phyloP scores from a whole-genome alignment of 2,797 vertebrate species.

The Phoeniculus purpureus region DNA sequence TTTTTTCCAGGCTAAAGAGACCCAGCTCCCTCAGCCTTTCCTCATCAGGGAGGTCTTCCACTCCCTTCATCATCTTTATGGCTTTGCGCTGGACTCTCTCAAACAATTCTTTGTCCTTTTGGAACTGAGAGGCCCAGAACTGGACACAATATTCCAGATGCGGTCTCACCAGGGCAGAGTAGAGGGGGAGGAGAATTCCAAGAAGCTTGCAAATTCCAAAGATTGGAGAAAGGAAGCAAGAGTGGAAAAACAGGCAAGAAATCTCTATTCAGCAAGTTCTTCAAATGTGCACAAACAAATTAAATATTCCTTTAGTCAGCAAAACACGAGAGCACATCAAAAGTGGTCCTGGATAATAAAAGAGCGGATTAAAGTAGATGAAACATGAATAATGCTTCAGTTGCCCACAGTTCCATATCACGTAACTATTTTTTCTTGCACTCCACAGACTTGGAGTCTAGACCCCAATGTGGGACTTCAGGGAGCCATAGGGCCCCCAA shows the following conservation, averaged over 20 bases:
- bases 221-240: background rate
- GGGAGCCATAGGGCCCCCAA: rapidly evolving
- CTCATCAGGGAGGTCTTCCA: no score
- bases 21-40: no score
- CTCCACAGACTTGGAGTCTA: background rate
- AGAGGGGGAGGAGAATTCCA: no score
- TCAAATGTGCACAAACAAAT: background rate
- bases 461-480: background rate
- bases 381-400: background rate
- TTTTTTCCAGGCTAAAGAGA: no score
- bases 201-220: background rate
- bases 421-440: background rate
- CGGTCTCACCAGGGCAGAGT: no score
- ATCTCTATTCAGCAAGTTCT: background rate
- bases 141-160: no score
- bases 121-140: no score
- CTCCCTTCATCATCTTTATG: no score
- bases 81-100: no score
- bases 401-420: background rate
- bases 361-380: background rate
- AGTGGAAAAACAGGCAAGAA: background rate
- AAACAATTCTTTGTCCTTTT: no score
- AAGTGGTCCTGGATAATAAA: background rate
- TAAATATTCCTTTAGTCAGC: background rate
- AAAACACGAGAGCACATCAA: background rate